Base-by-base conservation (phyloP, 2,113 vertebrate genomes). In the Cyprinodon brontotheroides region DNA sequence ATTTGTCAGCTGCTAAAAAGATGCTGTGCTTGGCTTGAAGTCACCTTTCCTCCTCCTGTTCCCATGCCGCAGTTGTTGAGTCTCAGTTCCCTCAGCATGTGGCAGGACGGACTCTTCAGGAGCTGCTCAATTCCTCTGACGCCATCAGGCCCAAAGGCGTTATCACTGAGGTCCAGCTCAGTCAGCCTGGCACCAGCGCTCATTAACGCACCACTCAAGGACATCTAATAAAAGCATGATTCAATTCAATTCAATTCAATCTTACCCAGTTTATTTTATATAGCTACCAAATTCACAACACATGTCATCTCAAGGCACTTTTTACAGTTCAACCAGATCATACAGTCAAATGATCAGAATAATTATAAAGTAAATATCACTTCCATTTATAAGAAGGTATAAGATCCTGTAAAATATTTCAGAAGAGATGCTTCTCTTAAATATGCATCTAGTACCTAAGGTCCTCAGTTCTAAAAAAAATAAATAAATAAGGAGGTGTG, bases 11-110 rank as follows among this genome's bases (percentile, higher is more conserved):
- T 38, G 13, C 4, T 39, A 15, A 14, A 29, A 38, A 17, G 10
- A 6, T 0, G 14, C 12, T 37, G 29, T 62, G 2, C 0, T 57
- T 57, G 20, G 13, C 61, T 0, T 20, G 10, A 59, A 0, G 90
- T 89, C 86, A 97, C 98, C 96, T 98, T 98, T 77, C 98, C 98
- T 22, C 98, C 98, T 15, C 96, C 98, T 13, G 97, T 95, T 75
- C 98, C 98, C 97, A 99, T 96, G 69, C 98, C 98, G 61, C 98
- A 99, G 91, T 99, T 99, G 93, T 99, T 99, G 68, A 99, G 95
- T 68, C 94, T 95, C 48, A 99, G 95, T 7, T 97, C 96, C 47
- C 92, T 95, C 12, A 99, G 78, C 0, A 93, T 95, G 93, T 96
- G 96, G 83, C 98, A 99, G 0, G 95, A 72, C 0, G 96, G 74